A percentile compares a stretch with the other conserved stretches of the same genome.
These are phyloP conservation scores for Ascidia mentula DNA, from an alignment of 23 tunicate genomes.

Conservation along the genomic window DNA sequence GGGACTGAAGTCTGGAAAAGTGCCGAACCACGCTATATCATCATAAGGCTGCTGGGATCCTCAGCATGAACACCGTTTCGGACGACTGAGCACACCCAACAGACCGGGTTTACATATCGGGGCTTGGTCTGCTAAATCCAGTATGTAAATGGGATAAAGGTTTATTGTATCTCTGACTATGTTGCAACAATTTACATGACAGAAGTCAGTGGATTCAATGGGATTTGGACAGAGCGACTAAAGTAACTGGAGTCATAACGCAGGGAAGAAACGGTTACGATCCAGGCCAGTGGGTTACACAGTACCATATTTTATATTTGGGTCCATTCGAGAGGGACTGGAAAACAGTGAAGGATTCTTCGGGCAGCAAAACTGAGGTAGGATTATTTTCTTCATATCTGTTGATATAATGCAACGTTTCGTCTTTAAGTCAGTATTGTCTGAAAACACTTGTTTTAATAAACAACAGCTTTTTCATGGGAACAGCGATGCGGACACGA, in stretches of 20 bases:
- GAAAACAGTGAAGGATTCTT: background rate
- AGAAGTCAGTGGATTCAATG: background rate
- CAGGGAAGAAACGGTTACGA: background rate
- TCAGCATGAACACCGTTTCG: background rate
- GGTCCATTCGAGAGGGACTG: background rate
- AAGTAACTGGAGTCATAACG: background rate
- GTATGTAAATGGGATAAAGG: no score
- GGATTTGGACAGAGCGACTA: background rate
- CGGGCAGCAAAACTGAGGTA: no score
- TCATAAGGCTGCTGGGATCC: background rate
- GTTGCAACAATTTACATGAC: background rate
- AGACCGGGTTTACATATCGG: background rate
- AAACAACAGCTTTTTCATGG: no score
- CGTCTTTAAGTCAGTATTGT: no score
- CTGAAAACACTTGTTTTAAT: no score
- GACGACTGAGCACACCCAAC: background rate
- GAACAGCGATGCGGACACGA: no score
- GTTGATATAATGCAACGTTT: no score
- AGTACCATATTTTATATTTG: background rate
- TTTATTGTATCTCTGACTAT: no score
- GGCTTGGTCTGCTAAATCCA: background rate
- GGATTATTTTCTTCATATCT: no score
- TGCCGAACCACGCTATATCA: background rate
- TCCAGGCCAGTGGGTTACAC: background rate
- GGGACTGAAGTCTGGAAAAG: background rate